These are phyloP conservation scores for Rhagoletis zephyria DNA, from an alignment of 1,140 invertebrate genomes.

Conservation along the genomic window DNA sequence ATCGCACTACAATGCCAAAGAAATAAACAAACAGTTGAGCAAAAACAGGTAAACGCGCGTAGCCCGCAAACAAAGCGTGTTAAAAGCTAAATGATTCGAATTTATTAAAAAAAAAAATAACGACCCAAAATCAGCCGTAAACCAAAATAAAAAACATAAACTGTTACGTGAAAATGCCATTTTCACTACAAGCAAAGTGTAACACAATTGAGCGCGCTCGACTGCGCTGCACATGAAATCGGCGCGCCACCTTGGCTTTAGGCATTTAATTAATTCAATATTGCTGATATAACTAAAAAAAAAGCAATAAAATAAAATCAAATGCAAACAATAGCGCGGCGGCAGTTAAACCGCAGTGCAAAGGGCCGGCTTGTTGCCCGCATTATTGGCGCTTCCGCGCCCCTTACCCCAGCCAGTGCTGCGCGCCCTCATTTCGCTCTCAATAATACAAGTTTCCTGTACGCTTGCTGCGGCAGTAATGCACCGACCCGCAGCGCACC, in stretches of 20 bases:
- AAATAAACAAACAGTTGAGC: constrained; percentile 19
- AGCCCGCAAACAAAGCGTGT: background rate
- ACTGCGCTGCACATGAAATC: too few relatives aligned
- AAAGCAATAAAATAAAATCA: background rate
- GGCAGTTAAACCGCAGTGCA: background rate
- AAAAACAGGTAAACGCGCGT: background rate
- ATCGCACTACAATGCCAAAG: constrained; percentile 1
- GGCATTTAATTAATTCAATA: background rate
- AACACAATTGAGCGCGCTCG: background rate
- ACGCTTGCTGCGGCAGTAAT: background rate
- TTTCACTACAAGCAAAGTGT: background rate
- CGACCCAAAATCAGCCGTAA: background rate
- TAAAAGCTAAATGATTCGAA: background rate
- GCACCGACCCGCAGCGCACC: background rate
- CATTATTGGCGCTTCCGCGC: background rate
- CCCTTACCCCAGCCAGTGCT: background rate
- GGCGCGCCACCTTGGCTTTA: background rate
- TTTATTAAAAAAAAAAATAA: background rate
- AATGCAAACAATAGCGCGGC: background rate
- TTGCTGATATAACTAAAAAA: background rate
- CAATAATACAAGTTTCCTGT: background rate
- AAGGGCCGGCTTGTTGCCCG: background rate
- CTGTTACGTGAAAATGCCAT: background rate
- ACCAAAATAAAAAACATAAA: background rate
- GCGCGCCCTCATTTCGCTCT: constrained; percentile 27